These are phyloP conservation scores for Scomberomorus guttatus DNA, from an alignment of 2,797 vertebrate genomes.

Conservation along the genomic window DNA sequence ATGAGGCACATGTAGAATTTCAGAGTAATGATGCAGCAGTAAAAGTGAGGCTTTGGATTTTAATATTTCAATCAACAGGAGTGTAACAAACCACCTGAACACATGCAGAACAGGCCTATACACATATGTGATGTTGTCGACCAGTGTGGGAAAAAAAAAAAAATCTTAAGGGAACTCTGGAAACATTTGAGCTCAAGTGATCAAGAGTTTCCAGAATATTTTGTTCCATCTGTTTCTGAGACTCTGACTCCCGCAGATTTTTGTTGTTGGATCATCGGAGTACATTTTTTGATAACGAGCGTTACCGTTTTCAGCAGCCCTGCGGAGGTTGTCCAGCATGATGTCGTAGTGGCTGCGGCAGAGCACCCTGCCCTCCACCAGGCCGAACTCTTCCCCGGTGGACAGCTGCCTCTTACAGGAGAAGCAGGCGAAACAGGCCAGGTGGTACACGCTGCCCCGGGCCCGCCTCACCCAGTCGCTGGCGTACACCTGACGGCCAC, in stretches of 20 bases:
- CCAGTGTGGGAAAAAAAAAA: not conserved
- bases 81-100: not conserved
- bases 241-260: not conserved
- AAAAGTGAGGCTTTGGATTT: not conserved
- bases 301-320: constrained; percentile 95
- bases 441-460: constrained; percentile 96
- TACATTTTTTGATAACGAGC: not conserved
- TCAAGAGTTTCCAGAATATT: not conserved
- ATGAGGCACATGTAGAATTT: not conserved
- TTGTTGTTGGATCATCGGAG: not conserved
- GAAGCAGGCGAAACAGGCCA: constrained; percentile 98
- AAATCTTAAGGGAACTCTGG: not conserved
- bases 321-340: constrained; percentile 98
- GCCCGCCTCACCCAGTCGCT: constrained; percentile 98
- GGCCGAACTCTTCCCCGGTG: constrained; percentile 96
- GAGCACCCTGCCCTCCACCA: constrained; percentile 97
- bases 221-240: constrained; percentile 1
- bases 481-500: constrained; percentile 96
- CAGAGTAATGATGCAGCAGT: not conserved
- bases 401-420: constrained; percentile 98
- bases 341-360: constrained; percentile 99
- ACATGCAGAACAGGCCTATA: not conserved
- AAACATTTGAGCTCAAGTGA: constrained; percentile 3
- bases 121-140: constrained; percentile 1
- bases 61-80: not conserved